Evolutionary conservation across 2,113 vertebrate species (phyloP).

Genomic region (Austrofundulus limnaeus): DNA sequence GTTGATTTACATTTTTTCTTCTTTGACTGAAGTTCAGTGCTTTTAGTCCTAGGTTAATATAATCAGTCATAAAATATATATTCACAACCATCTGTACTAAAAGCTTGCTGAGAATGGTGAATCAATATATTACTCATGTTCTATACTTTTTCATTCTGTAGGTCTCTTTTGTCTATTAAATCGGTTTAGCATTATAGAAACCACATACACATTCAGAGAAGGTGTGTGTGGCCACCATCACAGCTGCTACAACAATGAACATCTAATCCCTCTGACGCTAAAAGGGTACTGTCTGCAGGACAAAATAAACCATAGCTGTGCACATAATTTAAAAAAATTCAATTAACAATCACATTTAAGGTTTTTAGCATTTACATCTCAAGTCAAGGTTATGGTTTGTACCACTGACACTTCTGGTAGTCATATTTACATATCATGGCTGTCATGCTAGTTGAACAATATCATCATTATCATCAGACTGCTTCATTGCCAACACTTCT

Average conservation of each 20-base stretch:
- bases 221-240: neutral
- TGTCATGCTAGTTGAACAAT: constrained; percentile 50
- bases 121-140: too few relatives aligned
- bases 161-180: neutral
- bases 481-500: constrained; percentile 34
- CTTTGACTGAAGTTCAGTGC: too few relatives aligned
- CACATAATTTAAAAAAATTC: constrained; percentile 8
- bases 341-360: constrained; percentile 29
- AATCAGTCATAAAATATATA: too few relatives aligned
- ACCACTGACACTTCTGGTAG: constrained; percentile 30
- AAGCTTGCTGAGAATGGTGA: too few relatives aligned
- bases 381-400: neutral
- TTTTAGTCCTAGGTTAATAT: too few relatives aligned
- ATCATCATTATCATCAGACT: constrained; percentile 39
- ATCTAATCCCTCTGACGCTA: neutral
- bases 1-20: neutral
- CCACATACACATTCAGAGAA: neutral
- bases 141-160: too few relatives aligned
- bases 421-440: constrained; percentile 42
- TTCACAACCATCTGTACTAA: too few relatives aligned
- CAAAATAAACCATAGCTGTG: neutral
- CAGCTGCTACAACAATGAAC: neutral
- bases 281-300: neutral
- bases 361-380: neutral
- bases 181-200: neutral